phyloP scores from a whole-genome alignment of 2,888 invertebrate species.

The Caenorhabditis sulstoni region DNA sequence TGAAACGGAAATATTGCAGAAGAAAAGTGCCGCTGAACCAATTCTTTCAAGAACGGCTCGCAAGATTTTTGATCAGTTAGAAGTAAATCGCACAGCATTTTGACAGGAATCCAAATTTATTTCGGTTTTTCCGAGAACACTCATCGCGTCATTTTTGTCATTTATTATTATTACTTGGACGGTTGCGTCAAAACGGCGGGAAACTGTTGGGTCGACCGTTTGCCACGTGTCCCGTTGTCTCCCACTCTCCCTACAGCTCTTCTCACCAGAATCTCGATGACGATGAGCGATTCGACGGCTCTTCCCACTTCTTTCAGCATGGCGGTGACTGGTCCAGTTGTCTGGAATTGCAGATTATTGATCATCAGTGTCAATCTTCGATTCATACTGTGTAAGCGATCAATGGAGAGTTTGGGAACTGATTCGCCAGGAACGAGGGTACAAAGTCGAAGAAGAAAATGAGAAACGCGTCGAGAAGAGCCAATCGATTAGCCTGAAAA shows the following conservation, averaged over 20 bases:
- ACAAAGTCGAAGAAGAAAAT: conserved; percentile 48
- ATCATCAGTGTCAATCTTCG: neutral
- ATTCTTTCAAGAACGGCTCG: no score
- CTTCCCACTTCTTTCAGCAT: conserved; percentile 52
- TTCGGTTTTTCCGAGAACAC: no score
- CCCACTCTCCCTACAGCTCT: conserved; percentile 17
- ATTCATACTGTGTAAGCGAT: conserved; percentile 17
- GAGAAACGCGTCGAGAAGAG: conserved; percentile 44
- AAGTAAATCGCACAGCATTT: no score
- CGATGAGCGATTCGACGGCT: conserved; percentile 31
- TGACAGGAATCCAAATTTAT: no score
- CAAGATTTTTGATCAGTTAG: no score
- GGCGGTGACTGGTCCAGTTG: conserved; percentile 40
- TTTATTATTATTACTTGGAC: neutral
- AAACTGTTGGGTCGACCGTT: conserved; percentile 24
- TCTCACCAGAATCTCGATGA: conserved; percentile 33
- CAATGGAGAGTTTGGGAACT: conserved; percentile 36
- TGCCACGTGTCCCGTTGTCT: conserved; percentile 4
- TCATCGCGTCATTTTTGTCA: neutral
- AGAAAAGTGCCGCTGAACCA: no score
- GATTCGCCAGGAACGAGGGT: conserved; percentile 33
- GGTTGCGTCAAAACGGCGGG: neutral
- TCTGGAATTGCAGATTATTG: neutral
- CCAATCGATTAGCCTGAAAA: conserved; percentile 45
- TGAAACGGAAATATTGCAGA: no score